Base-by-base conservation (phyloP, 1,140 invertebrate genomes). In the Leptopilina clavipes region DNA sequence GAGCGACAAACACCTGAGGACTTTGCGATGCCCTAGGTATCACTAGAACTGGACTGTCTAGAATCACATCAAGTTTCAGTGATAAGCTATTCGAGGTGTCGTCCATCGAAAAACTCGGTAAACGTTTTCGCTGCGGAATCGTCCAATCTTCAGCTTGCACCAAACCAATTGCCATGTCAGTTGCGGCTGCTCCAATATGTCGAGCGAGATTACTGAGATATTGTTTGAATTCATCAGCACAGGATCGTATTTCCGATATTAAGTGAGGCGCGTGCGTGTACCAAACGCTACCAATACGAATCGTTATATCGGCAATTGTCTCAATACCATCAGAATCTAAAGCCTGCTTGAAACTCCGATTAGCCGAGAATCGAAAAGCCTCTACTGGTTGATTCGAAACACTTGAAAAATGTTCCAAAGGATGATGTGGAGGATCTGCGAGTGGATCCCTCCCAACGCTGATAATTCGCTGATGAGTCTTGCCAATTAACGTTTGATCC, bases 91-190 rank as follows among this genome's bases (percentile, higher is more conserved):
- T 45, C 0, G 78, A 11, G 22, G 78, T 83, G 0, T 80, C 83
- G 0, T 88, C 85, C 1, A 85, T 10, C 0, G 89, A 90, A 14
- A 90, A 77, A 70, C 89, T 90, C 11, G 89, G 84, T 6, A 90
- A 48, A 1, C 88, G 76, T 83, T 87, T 89, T 1, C 89, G 81
- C 6, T 85, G 86, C 1, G 88, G 89, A 11, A 88, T 84, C 0
- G 85, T 76, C 89, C 90, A 89, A 17, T 90, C 90, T 0, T 91
- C 90, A 0, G 94, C 93, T 76, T 95, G 94, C 0, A 98, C 97
- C 59, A 98, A 92, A 25, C 96, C 97, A 72, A 96, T 94, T 12
- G 97, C 97, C 93, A 98, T 97, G 89, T 98, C 97, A 0, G 96
- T 96, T 12, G 97, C 97, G 52, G 97, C 97, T 71, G 94, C 94